Conservation (phyloP, 2,888 invertebrate genomes). For the Drosophila formosana region DNA sequence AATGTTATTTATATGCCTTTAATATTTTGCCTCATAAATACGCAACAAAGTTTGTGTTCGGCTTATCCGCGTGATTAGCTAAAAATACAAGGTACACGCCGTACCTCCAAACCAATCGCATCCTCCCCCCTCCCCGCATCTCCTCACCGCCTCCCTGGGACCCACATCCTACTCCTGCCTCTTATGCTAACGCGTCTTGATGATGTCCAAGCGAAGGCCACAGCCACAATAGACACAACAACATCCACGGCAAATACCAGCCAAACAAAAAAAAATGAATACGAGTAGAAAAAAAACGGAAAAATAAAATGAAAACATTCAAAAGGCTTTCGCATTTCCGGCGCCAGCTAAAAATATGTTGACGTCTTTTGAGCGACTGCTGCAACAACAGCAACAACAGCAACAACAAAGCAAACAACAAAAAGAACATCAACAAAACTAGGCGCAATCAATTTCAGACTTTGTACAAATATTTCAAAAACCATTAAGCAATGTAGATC, state of each 20-base stretch:
- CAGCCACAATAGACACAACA: background rate
- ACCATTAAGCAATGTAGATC: slow-evolving; percentile 4
- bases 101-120: slow-evolving; percentile 33
- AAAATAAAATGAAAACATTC: slow-evolving; percentile 25
- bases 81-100: slow-evolving; percentile 57
- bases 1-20: slow-evolving; percentile 52
- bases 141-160: background rate
- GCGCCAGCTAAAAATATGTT: slow-evolving; percentile 74
- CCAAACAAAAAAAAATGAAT: slow-evolving; percentile 3
- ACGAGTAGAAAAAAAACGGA: background rate
- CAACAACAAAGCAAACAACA: background rate
- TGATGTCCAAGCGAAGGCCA: slow-evolving; percentile 44
- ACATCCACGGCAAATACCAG: background rate
- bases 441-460: slow-evolving; percentile 7
- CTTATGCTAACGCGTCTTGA: slow-evolving; percentile 11
- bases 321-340: slow-evolving; percentile 74
- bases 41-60: slow-evolving; percentile 45
- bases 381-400: slow-evolving; percentile 17
- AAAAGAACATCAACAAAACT: slow-evolving; percentile 4
- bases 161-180: background rate
- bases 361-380: slow-evolving; percentile 56
- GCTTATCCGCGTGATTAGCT: slow-evolving; percentile 73
- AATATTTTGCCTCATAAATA: slow-evolving; percentile 47
- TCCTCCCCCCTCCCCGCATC: background rate
- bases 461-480: slow-evolving; percentile 1